A percentile compares a stretch with the other conserved stretches of the same genome.
These are phyloP conservation scores for Cheilosia vernalis DNA, from an alignment of 2,888 invertebrate species.

Conservation along the genomic window DNA sequence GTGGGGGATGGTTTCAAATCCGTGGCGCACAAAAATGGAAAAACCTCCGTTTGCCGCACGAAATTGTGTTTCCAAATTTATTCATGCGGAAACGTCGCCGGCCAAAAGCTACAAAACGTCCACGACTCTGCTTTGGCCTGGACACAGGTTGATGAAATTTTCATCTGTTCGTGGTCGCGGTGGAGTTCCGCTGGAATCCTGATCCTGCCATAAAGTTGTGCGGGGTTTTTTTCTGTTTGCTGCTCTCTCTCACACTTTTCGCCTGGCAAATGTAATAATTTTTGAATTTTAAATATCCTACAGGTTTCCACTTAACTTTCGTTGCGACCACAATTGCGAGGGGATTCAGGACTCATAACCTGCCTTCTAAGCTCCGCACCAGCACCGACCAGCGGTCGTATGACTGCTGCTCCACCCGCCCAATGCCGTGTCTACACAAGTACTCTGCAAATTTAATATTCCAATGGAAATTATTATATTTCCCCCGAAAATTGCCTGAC, in stretches of 20 bases:
- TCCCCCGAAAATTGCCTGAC: slow-evolving; percentile 73
- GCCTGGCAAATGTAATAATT: slow-evolving; percentile 76
- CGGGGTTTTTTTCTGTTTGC: background rate
- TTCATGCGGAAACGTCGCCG: slow-evolving; percentile 68
- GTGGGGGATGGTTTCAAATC: slow-evolving; percentile 46
- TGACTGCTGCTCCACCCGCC: background rate
- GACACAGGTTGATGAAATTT: slow-evolving; percentile 68
- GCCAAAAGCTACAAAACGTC: slow-evolving; percentile 57
- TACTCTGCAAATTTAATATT: slow-evolving; percentile 75
- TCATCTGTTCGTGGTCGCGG: slow-evolving; percentile 72
- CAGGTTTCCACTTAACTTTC: slow-evolving; percentile 76
- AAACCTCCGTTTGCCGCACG: slow-evolving; percentile 47
- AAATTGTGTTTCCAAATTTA: slow-evolving; percentile 66
- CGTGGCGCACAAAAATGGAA: slow-evolving; percentile 30
- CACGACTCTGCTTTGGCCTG: slow-evolving; percentile 48
- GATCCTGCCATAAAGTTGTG: slow-evolving; percentile 40
- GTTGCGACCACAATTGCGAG: slow-evolving; percentile 68
- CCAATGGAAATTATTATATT: slow-evolving; percentile 76
- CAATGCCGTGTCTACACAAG: slow-evolving; percentile 31
- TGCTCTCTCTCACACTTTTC: slow-evolving; percentile 1
- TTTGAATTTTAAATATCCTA: slow-evolving; percentile 78
- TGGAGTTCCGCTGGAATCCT: slow-evolving; percentile 30
- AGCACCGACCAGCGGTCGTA: slow-evolving; percentile 65
- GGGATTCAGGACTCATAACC: slow-evolving; percentile 28
- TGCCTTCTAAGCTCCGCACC: slow-evolving; percentile 45